phyloP scores from a whole-genome alignment of 1,140 invertebrate genomes.

The Drosophila pectinifera region DNA sequence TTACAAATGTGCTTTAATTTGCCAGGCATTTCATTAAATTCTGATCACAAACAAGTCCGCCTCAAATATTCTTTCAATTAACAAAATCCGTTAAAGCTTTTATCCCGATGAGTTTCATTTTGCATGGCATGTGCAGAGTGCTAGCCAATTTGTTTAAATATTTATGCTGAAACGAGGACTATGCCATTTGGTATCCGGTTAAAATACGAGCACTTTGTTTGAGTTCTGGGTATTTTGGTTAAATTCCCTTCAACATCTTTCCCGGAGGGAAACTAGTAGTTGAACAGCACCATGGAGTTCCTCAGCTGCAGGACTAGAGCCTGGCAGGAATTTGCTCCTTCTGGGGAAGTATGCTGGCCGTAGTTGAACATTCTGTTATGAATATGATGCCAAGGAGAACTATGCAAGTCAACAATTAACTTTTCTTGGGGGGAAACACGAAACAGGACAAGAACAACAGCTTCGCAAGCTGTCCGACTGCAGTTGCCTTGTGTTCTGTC shows the following conservation, averaged over 20 bases:
- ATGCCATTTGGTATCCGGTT: conserved; percentile 39
- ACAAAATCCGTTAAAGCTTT: conserved; percentile 23
- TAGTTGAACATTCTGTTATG: conserved; percentile 50
- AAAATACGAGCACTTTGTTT: conserved; percentile 35
- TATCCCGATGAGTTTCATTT: conserved; percentile 18
- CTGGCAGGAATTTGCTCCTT: conserved; percentile 22
- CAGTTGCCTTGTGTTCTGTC: conserved; percentile 41
- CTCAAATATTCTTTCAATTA: conserved; percentile 5
- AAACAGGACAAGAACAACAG: conserved; percentile 24
- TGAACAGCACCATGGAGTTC: conserved; percentile 41
- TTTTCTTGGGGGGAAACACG: conserved; percentile 32
- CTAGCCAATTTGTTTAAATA: conserved; percentile 51
- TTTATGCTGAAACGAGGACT: conserved; percentile 36
- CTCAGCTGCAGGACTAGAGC: conserved; percentile 16
- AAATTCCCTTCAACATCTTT: background rate
- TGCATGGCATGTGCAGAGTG: conserved; percentile 17
- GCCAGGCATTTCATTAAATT: conserved; percentile 17
- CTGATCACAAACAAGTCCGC: background rate
- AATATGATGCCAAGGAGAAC: conserved; percentile 67
- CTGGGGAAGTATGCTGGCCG: conserved; percentile 33
- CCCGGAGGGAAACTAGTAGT: conserved; percentile 14
- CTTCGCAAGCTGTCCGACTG: conserved; percentile 30
- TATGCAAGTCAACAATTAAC: conserved; percentile 69
- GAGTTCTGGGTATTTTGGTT: conserved; percentile 16
- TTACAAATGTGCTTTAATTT: background rate